phyloP scores from a whole-genome alignment of 2,888 invertebrate species.

The Acrocyrtus sp. region DNA sequence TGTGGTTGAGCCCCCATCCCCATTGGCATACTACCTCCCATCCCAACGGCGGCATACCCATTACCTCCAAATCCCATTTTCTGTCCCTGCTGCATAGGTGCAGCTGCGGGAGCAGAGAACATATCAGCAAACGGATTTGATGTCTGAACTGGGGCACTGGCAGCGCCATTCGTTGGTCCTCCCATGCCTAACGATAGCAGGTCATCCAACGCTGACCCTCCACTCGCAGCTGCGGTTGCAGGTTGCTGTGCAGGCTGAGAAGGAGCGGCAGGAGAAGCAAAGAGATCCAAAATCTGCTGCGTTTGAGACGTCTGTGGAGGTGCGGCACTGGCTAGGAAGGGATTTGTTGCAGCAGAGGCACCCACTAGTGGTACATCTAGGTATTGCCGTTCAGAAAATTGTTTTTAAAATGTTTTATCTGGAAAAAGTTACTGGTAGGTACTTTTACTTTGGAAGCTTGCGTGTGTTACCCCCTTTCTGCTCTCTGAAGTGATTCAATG shows the following conservation, averaged over 20 bases:
- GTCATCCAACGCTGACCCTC: slow-evolving; percentile 78
- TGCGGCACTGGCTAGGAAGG: slow-evolving; percentile 57
- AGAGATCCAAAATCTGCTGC: slow-evolving; percentile 74
- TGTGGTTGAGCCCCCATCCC: slow-evolving; percentile 49
- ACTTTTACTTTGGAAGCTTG: neutral
- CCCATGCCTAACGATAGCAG: slow-evolving; percentile 74
- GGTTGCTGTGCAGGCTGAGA: slow-evolving; percentile 64
- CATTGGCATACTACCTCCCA: slow-evolving; percentile 54
- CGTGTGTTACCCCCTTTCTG: slow-evolving; percentile 51
- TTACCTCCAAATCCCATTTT: slow-evolving; percentile 61
- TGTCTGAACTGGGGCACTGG: slow-evolving; percentile 36
- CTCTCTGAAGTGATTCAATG: slow-evolving; percentile 95
- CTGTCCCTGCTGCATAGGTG: slow-evolving; percentile 66
- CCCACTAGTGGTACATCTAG: slow-evolving; percentile 17
- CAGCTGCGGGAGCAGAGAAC: slow-evolving; percentile 71
- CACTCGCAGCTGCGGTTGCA: slow-evolving; percentile 65
- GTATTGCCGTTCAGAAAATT: too few relatives aligned
- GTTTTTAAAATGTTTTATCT: neutral
- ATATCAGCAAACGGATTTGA: slow-evolving; percentile 89
- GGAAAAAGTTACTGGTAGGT: neutral
- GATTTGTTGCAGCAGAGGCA: slow-evolving; percentile 56
- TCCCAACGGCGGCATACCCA: slow-evolving; percentile 55
- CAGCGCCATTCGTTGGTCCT: slow-evolving; percentile 29
- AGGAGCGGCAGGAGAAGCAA: slow-evolving; percentile 78
- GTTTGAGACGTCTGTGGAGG: slow-evolving; percentile 60